Conservation (phyloP, 2,888 invertebrate genomes). For the Caenorhabditis japonica region DNA sequence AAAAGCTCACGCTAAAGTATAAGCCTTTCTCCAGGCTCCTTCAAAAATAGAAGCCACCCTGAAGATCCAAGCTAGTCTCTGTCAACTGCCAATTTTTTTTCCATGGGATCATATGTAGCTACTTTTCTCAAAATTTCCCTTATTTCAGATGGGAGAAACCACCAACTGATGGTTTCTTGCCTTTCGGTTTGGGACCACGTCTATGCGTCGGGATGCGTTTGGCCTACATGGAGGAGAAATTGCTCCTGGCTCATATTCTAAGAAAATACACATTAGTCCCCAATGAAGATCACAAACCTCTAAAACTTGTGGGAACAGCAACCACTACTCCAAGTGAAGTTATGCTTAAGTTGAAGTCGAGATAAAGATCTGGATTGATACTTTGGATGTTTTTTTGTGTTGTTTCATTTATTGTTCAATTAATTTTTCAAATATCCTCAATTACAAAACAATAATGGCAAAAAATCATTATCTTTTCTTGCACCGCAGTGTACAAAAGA, state of each 20-base stretch:
- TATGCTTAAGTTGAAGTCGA: slow-evolving; percentile 13
- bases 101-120: slow-evolving; percentile 13
- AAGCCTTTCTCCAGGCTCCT: slow-evolving; percentile 4
- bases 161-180: slow-evolving; percentile 37
- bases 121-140: too few relatives aligned
- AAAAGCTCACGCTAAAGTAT: too few relatives aligned
- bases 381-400: too few relatives aligned
- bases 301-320: slow-evolving; percentile 37
- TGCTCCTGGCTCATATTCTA: slow-evolving; percentile 65
- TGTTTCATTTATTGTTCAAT: too few relatives aligned
- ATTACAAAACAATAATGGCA: too few relatives aligned
- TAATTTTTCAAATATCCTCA: too few relatives aligned
- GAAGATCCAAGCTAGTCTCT: too few relatives aligned
- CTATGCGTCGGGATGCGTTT: slow-evolving; percentile 72
- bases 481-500: too few relatives aligned
- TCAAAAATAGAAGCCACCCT: too few relatives aligned
- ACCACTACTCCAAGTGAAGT: slow-evolving; percentile 26
- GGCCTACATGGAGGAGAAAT: slow-evolving; percentile 71
- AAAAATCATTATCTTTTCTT: too few relatives aligned
- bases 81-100: too few relatives aligned
- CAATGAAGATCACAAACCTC: slow-evolving; percentile 47
- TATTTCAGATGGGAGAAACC: slow-evolving; percentile 44
- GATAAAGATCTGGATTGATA: too few relatives aligned
- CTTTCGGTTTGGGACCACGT: slow-evolving; percentile 64
- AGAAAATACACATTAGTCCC: slow-evolving; percentile 58